Evolutionary conservation across 2,888 invertebrate genomes (phyloP).

Genomic region (Galeopsomyia nigrocyanea): DNA sequence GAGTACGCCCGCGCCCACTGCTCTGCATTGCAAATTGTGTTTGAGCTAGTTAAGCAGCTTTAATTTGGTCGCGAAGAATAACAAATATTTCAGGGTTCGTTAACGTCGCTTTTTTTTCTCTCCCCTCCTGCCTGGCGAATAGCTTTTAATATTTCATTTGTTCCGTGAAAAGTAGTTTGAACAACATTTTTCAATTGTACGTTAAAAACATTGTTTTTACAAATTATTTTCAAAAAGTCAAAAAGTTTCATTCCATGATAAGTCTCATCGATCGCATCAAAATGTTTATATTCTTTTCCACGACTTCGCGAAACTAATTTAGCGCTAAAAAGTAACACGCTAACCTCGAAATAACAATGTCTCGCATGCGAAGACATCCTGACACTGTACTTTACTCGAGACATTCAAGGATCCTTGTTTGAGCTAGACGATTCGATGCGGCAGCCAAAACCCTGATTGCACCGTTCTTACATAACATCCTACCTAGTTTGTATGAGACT

Average conservation of each 20-base stretch:
- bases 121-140: too few relatives aligned
- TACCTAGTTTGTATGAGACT: not conserved
- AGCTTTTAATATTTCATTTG: too few relatives aligned
- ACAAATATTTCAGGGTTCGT: slow-evolving; percentile 22
- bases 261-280: too few relatives aligned
- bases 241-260: too few relatives aligned
- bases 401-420: too few relatives aligned
- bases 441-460: slow-evolving; percentile 15
- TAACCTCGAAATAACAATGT: too few relatives aligned
- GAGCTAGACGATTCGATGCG: not conserved
- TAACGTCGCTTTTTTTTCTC: slow-evolving; percentile 2
- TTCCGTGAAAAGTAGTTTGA: too few relatives aligned
- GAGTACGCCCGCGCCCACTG: not conserved
- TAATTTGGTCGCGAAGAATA: slow-evolving; percentile 16
- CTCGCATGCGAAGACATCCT: not conserved
- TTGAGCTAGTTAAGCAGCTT: slow-evolving; percentile 25
- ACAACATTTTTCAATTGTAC: too few relatives aligned
- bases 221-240: too few relatives aligned
- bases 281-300: too few relatives aligned
- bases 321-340: too few relatives aligned
- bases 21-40: slow-evolving; percentile 39
- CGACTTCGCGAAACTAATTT: not conserved
- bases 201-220: too few relatives aligned
- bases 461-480: slow-evolving; percentile 2
- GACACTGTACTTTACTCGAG: not conserved